Evolutionary conservation across 2,888 invertebrate genomes (phyloP).

Genomic region (Acanthococcus lagerstroemiae): DNA sequence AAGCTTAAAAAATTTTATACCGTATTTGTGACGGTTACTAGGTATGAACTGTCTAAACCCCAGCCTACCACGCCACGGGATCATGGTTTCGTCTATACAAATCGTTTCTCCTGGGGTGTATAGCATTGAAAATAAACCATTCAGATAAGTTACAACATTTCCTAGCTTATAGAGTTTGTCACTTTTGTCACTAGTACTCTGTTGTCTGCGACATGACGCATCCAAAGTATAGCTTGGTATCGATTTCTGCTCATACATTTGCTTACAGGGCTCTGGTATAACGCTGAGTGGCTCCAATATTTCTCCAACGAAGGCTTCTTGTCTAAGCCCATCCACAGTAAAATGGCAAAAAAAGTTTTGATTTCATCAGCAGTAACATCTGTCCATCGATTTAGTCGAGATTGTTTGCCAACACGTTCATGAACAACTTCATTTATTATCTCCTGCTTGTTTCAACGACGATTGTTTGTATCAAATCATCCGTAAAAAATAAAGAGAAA

Average conservation of each 20-base stretch:
- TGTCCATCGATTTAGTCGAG: neutral
- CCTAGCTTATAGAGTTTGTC: conserved; percentile 34
- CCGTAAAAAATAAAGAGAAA: neutral
- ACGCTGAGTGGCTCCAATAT: conserved; percentile 38
- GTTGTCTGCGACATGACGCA: conserved; percentile 38
- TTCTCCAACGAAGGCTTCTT: conserved; percentile 37
- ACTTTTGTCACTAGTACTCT: conserved; percentile 32
- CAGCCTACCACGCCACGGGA: conserved; percentile 39
- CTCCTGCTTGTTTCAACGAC: neutral
- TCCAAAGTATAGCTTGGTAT: conserved; percentile 37
- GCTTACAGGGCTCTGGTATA: conserved; percentile 31
- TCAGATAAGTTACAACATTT: conserved; percentile 23
- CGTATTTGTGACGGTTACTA: conserved; percentile 39
- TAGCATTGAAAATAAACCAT: conserved; percentile 8
- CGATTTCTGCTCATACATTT: conserved; percentile 36
- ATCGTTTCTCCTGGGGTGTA: conserved; percentile 36
- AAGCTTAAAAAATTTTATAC: conserved; percentile 40
- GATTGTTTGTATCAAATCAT: neutral
- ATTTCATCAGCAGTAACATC: conserved; percentile 36
- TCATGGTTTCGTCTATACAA: conserved; percentile 40
- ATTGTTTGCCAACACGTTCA: neutral
- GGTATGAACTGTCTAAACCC: conserved; percentile 39
- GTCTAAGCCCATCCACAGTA: conserved; percentile 39
- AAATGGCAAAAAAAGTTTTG: conserved; percentile 37
- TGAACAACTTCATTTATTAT: neutral